phyloP scores from a whole-genome alignment of 2,888 invertebrate species.

The Pseudococcus longispinus region DNA sequence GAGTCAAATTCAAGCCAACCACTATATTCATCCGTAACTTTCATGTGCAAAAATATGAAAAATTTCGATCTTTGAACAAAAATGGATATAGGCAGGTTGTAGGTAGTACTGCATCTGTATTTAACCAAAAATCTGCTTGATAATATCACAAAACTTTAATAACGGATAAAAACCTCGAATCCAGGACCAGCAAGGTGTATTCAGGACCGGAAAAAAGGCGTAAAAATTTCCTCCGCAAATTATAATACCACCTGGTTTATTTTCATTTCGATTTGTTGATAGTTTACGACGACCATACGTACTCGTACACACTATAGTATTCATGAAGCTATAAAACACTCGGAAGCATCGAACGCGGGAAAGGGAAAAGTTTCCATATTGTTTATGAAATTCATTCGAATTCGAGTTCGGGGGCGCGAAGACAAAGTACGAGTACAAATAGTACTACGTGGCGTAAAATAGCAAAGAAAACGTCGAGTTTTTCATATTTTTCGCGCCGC shows the following conservation, averaged over 20 bases:
- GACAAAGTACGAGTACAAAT: neutral
- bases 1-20: too few relatives aligned
- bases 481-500: neutral
- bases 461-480: conserved; percentile 1
- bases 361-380: conserved; percentile 19
- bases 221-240: neutral
- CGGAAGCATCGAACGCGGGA: neutral
- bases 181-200: too few relatives aligned
- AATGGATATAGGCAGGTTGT: too few relatives aligned
- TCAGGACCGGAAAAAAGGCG: too few relatives aligned
- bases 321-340: conserved; percentile 30
- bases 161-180: too few relatives aligned
- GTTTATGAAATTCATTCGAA: conserved; percentile 15
- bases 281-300: neutral
- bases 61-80: too few relatives aligned
- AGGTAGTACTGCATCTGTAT: too few relatives aligned
- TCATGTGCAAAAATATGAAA: too few relatives aligned
- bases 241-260: neutral
- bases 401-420: neutral
- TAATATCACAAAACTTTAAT: too few relatives aligned
- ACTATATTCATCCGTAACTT: too few relatives aligned
- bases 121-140: too few relatives aligned
- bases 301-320: neutral
- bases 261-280: neutral
- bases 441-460: neutral